Evolutionary conservation across 2,113 vertebrate species (phyloP).

Genomic region (rat (Rattus norvegicus)): GRCr8 NC_086023.1:142291001-142291500

Average conservation of each 20-base stretch:
- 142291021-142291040: background rate
- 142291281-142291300: background rate
- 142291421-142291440: slow-evolving; percentile 7
- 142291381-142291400: background rate
- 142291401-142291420: background rate
- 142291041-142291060: background rate
- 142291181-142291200: background rate
- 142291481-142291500: background rate
- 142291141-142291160: background rate
- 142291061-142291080: background rate
- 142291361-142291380: slow-evolving; percentile 17
- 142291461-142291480: background rate
- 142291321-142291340: background rate
- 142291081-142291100: background rate
- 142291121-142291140: background rate
- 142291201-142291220: background rate
- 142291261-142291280: background rate
- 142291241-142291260: background rate
- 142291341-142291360: background rate
- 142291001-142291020: background rate
- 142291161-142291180: slow-evolving; percentile 5
- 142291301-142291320: background rate
- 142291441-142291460: background rate
- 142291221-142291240: slow-evolving; percentile 1
- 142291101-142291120: background rate